Base-by-base conservation (phyloP, 2,797 vertebrate species). In the Lemur catta region DNA sequence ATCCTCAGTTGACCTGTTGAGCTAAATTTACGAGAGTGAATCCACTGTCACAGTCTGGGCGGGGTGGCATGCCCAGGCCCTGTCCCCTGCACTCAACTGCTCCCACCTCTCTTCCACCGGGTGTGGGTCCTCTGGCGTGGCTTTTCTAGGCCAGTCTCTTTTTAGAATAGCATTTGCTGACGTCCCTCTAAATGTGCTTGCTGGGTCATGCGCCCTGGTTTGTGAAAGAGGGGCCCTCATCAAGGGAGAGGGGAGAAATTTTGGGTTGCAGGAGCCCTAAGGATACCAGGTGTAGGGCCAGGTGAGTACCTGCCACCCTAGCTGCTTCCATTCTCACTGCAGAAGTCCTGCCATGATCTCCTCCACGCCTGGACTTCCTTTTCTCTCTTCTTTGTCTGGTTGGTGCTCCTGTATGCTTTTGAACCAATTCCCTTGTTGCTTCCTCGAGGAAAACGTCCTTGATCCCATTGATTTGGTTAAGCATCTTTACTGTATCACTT, bases 131-230 rank as follows among this genome's bases (percentile, higher is more conserved):
- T 30, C 61, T n/a, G n/a, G 15, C 48, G 1, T 50, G 33, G 38
- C 46, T 95, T 67, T 84, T 87, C 90, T 93, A 91, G 76, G 88
- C 30, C 91, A 55, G n/a, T 79, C 50, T 8, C 61, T 80, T 80
- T 90, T 72, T 72, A 85, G 72, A 94, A 91, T 18, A 18, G 7
- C n/a, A 20, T 69, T 93, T 93, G 22, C 94, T 80, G 79, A 86
- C 61, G 67, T n/a, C 6, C 38, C 43, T 95, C 22, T 67, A 4
- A 30, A 30, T 57, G 35, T 30, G 17, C 43, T 57, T 63, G 59
- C 67, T 12, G 0, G 52, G 17, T 82, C 55, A 10, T 13, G 28
- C 65, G 30, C 33, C 52, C 81, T 71, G 71, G 3, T 57, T 69
- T 84, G 26, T 71, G 24, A 30, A 75, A 72, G 57, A 22, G 30